A percentile compares a stretch with the other conserved stretches of the same genome.
Evolutionary conservation across 2,888 invertebrate species (phyloP).

Genomic region (Trissolcus brochymenae): DNA sequence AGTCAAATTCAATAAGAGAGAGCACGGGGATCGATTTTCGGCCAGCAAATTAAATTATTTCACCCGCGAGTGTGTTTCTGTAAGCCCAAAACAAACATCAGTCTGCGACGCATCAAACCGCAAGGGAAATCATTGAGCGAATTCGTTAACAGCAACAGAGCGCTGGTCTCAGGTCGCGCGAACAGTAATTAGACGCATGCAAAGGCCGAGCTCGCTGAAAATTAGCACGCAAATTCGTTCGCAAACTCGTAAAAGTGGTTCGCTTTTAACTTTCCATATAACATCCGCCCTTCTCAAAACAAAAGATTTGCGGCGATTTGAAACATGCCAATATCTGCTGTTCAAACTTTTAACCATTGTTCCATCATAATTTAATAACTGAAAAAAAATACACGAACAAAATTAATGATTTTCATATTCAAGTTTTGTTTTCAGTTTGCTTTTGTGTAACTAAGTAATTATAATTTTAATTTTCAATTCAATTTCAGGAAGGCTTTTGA

Average conservation of each 20-base stretch:
- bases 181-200: conserved; percentile 64
- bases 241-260: conserved; percentile 29
- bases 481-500: no score
- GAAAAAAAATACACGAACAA: not conserved
- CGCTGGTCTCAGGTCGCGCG: conserved; percentile 41
- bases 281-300: not conserved
- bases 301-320: no score
- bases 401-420: no score
- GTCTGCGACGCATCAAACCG: conserved; percentile 61
- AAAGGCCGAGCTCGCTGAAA: conserved; percentile 28
- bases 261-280: conserved; percentile 46
- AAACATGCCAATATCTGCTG: not conserved
- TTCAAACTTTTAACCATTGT: conserved; percentile 4
- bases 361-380: no score
- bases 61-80: conserved; percentile 66
- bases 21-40: conserved; percentile 48
- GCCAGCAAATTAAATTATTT: conserved; percentile 57
- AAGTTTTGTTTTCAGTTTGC: no score
- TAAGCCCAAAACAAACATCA: conserved; percentile 70
- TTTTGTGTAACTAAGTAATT: no score
- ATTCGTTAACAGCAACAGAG: conserved; percentile 65
- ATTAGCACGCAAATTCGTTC: conserved; percentile 4
- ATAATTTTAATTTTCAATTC: no score
- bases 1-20: conserved; percentile 48
- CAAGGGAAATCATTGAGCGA: conserved; percentile 70